Base-by-base conservation (phyloP, 2,888 invertebrate species). In the Thereva unica region DNA sequence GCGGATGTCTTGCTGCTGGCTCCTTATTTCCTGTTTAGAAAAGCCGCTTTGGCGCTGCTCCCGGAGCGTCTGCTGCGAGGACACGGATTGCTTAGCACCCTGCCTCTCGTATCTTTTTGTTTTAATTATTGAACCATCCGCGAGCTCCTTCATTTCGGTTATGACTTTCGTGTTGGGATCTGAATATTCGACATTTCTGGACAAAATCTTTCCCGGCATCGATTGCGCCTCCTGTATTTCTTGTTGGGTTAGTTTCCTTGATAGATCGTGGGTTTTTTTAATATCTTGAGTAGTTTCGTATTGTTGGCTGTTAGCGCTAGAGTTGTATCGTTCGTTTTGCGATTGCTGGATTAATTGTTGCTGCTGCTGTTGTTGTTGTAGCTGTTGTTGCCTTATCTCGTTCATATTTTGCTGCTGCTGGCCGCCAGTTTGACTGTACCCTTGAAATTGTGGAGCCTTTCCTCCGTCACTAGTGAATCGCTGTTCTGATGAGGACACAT, bases 51-150 rank as follows among this genome's bases (percentile, higher is more conserved):
- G 23, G 23, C 23, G 23, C 23, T 23, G 23, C 2, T 23, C 23
- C 2, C 23, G 23, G 23, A 23, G 23, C 12, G 23, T 61, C 34
- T 70, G 68, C 56, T 56, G 70, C 50, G 70, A 73, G 55, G 69
- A 71, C 12, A 67, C 61, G 5, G 70, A 67, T 40, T 71, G 72
- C 55, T 55, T 71, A 54, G 66, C 70, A 65, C 78, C 79, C 71
- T 79, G 82, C 42, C 87, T 87, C 75, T 89, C 89, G 44, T 87
- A 86, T 50, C 85, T 84, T 23, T 88, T 88, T 68, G 87, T 88
- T n/a, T 87, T 89, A 1, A 89, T 85, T 49, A 84, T 84, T 2
- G 86, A 86, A 10, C 89, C 89, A 74, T 88, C 89, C 0, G 86
- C 85, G 49, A 88, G 78, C 55, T 86, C 85, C 71, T 87, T 85